These are phyloP conservation scores for Diploscapter pachys DNA, from an alignment of 1,140 invertebrate species.

Conservation along the genomic window DNA sequence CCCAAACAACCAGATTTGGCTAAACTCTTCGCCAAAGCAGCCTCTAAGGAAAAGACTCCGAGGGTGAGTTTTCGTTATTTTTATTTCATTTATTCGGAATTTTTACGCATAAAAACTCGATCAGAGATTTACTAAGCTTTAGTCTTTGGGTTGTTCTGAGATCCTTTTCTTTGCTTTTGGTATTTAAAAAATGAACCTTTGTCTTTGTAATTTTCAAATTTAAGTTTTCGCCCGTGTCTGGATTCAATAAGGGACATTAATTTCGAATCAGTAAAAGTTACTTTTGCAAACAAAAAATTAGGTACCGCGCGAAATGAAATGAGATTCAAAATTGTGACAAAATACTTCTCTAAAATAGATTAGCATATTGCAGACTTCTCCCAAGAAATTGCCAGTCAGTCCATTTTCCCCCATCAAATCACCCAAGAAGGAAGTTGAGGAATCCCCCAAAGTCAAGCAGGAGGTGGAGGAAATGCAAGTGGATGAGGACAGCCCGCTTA, in stretches of 20 bases:
- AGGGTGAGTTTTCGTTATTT: no score
- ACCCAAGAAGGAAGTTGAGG: no score
- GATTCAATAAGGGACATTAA: background rate
- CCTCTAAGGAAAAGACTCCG: no score
- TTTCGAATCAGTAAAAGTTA: background rate
- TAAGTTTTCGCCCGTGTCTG: background rate
- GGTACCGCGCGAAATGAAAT: background rate
- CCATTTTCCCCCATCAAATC: background rate
- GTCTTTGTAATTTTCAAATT: background rate
- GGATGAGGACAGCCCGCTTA: background rate
- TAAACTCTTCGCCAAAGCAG: no score
- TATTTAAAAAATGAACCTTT: background rate
- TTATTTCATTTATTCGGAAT: no score
- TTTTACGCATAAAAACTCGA: no score
- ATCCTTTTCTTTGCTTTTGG: no score
- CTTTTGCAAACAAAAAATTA: background rate
- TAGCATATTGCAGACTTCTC: constrained; percentile 13
- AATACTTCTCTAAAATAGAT: background rate
- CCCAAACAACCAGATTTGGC: no score
- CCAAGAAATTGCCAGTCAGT: background rate
- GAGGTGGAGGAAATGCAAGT: constrained; percentile 2
- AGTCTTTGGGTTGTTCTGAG: no score
- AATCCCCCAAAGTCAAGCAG: background rate
- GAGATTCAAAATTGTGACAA: no score
- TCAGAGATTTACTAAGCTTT: no score